These are phyloP conservation scores for Cerastis leucographa DNA, from an alignment of 2,888 invertebrate genomes.

Conservation along the genomic window DNA sequence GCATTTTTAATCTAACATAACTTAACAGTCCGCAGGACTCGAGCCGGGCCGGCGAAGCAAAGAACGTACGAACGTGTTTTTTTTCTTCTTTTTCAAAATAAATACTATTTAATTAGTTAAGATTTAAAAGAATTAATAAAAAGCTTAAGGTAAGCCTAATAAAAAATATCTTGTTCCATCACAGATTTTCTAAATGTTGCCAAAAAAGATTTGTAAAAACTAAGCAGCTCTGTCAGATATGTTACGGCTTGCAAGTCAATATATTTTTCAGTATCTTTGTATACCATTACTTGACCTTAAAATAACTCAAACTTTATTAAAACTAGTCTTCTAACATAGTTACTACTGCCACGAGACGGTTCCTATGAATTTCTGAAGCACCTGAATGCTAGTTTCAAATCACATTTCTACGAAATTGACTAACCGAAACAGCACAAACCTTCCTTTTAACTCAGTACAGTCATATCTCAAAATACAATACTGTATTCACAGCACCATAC, in stretches of 20 bases:
- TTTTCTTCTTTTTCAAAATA: background rate
- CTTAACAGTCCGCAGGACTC: conserved; percentile 2
- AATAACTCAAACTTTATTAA: background rate
- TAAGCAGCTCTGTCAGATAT: background rate
- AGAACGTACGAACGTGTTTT: background rate
- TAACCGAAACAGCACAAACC: background rate
- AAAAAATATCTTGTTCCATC: too few species aligned
- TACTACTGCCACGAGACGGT: background rate
- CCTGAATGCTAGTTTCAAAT: background rate
- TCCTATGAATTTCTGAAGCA: background rate
- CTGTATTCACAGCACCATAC: conserved; percentile 6
- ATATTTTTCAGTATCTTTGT: background rate
- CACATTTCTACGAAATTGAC: conserved; percentile 1
- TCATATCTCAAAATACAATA: conserved; percentile 7
- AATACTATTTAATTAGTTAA: too few species aligned
- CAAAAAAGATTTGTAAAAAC: background rate
- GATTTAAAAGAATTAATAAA: too few species aligned
- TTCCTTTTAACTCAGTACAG: background rate
- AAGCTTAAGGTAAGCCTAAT: too few species aligned
- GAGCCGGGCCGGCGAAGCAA: background rate
- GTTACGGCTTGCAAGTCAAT: background rate
- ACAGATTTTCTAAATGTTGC: background rate
- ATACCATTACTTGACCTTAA: background rate
- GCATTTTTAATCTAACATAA: conserved; percentile 23
- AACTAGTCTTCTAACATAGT: background rate